Percentiles rank a stretch among this genome's conserved stretches.
Evolutionary conservation across 1,140 invertebrate genomes (phyloP).

Genomic region (Dendrolimus punctatus): DNA sequence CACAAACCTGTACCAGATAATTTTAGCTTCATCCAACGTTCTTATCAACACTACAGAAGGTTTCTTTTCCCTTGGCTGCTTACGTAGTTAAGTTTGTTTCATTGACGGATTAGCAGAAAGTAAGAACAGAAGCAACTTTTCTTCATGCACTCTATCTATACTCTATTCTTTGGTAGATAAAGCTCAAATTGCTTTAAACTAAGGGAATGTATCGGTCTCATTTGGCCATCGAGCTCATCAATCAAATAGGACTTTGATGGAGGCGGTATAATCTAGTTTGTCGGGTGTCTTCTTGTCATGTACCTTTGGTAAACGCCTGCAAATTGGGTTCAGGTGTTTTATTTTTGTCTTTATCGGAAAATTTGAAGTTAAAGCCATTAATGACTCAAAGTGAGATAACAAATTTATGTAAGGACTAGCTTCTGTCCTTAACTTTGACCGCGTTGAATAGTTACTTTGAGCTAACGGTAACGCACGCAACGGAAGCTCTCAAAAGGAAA

Average conservation of each 20-base stretch:
- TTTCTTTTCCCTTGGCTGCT: too few relatives aligned
- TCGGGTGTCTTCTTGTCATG: conserved; percentile 40
- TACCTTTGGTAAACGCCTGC: conserved; percentile 41
- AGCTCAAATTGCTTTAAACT: conserved; percentile 1
- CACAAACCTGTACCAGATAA: too few relatives aligned
- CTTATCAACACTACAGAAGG: too few relatives aligned
- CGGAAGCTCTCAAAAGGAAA: too few relatives aligned
- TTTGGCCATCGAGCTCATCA: conserved; percentile 48
- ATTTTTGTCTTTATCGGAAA: too few relatives aligned
- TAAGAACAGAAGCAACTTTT: conserved; percentile 15
- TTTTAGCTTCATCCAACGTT: too few relatives aligned
- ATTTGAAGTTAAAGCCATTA: too few relatives aligned
- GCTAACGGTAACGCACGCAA: too few relatives aligned
- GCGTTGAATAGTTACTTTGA: too few relatives aligned
- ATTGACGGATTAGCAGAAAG: conserved; percentile 29
- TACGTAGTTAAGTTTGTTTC: not conserved
- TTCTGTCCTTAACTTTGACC: too few relatives aligned
- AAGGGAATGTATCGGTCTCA: conserved; percentile 20
- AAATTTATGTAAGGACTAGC: too few relatives aligned
- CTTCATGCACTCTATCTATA: not conserved
- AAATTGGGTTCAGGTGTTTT: conserved; percentile 50
- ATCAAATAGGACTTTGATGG: conserved; percentile 61
- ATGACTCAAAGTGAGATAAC: too few relatives aligned
- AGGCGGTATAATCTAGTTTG: conserved; percentile 63
- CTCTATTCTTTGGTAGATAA: conserved; percentile 4